Conservation (phyloP, 2,888 invertebrate genomes). For the Caenorhabditis plicata region DNA sequence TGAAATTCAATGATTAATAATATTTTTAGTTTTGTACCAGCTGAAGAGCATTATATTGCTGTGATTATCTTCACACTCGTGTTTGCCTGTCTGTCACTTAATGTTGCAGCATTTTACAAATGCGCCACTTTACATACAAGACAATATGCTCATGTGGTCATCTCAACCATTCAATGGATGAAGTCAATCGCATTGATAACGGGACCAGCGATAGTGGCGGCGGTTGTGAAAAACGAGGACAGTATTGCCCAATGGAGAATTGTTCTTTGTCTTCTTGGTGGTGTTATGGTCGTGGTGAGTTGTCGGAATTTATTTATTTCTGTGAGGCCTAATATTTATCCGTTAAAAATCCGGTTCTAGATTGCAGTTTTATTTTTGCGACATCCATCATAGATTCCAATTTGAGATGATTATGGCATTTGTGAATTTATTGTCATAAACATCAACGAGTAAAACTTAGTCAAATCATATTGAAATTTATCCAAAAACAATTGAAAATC, state of each 20-base stretch:
- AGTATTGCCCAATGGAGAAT: slow-evolving; percentile 28
- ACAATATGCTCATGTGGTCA: slow-evolving; percentile 53
- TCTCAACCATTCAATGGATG: slow-evolving; percentile 57
- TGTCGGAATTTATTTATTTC: too few species aligned
- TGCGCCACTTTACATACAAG: slow-evolving; percentile 55
- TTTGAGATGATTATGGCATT: too few species aligned
- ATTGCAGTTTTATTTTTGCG: too few species aligned
- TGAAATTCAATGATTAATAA: neutral
- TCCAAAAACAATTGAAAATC: too few species aligned
- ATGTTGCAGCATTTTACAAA: slow-evolving; percentile 60
- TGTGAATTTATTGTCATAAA: too few species aligned
- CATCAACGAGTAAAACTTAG: too few species aligned
- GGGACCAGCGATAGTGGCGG: slow-evolving; percentile 51
- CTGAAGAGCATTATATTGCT: slow-evolving; percentile 12
- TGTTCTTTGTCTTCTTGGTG: slow-evolving; percentile 24
- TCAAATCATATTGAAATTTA: too few species aligned
- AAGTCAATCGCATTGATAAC: slow-evolving; percentile 57
- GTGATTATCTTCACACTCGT: slow-evolving; percentile 44
- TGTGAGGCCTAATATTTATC: too few species aligned
- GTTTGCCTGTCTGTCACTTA: slow-evolving; percentile 46
- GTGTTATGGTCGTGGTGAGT: slow-evolving; percentile 13
- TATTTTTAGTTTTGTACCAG: slow-evolving; percentile 24
- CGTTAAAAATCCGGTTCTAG: too few species aligned
- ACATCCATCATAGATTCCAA: too few species aligned
- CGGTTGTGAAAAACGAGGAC: slow-evolving; percentile 44